Conservation (phyloP, 2,797 vertebrate genomes). For the Psittacula derbiana region DNA sequence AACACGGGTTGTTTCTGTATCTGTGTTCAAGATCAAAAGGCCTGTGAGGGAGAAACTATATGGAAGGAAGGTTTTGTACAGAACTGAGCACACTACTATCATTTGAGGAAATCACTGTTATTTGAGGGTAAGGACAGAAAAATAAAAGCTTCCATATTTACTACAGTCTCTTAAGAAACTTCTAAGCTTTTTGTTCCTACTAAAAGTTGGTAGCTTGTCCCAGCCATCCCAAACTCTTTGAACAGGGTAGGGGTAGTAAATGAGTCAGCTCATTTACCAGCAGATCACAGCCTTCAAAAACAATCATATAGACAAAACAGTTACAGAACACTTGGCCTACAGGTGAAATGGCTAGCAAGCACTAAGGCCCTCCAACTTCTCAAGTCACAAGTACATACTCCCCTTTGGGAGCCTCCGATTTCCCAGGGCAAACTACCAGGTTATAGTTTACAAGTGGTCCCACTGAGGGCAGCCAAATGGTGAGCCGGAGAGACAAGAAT, state of each 20-base stretch:
- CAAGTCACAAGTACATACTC: background rate
- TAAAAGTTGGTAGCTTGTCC: background rate
- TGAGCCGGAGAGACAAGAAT: conserved; percentile 7
- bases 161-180: background rate
- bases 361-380: background rate
- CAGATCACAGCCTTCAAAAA: background rate
- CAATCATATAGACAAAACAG: rapidly evolving
- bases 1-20: background rate
- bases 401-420: background rate
- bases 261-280: background rate
- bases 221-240: background rate
- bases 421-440: background rate
- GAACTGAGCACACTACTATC: background rate
- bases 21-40: background rate
- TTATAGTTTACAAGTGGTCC: background rate
- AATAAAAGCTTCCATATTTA: background rate
- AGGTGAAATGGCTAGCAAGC: background rate
- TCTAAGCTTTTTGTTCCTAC: background rate
- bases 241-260: background rate
- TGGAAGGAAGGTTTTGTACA: background rate
- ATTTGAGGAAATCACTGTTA: background rate
- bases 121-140: background rate
- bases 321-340: background rate
- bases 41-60: background rate
- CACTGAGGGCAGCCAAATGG: background rate